Base-by-base conservation (phyloP, 2,113 vertebrate species). In the Cephalopholis sonnerati region DNA sequence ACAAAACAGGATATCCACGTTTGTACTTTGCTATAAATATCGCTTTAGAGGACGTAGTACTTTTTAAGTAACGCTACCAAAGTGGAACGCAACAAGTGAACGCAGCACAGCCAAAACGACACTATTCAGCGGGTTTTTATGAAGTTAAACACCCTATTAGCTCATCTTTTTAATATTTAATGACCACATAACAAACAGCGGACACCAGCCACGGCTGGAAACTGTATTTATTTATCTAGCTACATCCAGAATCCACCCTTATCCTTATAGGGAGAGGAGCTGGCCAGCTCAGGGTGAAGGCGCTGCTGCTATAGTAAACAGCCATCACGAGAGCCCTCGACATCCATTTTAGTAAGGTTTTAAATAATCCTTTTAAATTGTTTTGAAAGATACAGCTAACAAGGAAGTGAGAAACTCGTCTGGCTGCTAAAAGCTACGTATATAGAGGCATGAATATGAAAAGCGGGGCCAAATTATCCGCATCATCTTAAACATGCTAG, bases 221-320 rank as follows among this genome's bases (percentile, higher is more conserved):
- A 48, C 2, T 3, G 53, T 58, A 64, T 79, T 67, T 80, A 77
- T 55, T 24, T 41, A 11, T 64, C 22, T 67, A 46, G 20, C 68
- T 77, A 50, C 53, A 58, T 67, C 57, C 67, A 78, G 58, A 89
- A 89, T 77, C 79, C 72, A 79, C 66, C 86, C 86, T 69, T 87
- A 57, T 66, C 85, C 87, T 53, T 74, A 67, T 44, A 87, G 51
- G 73, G 75, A 87, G 68, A 66, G 58, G 74, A 79, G 59, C 27
- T 74, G 84, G 53, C 13, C 86, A 84, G 82, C 58, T 80, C 46
- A 51, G 73, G 68, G 83, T 81, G 57, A 85, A 79, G 64, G 62
- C 81, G 68, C 79, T 61, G 68, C 74, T 74, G 83, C 87, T 86
- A 59, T 91, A 93, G 93, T 95, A 95, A 95, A 95, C 92, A 93